Evolutionary conservation across 2,888 invertebrate species (phyloP), one percentile per base, ranked within the genome.

Genomic region (Drosophila melanocephala): DNA sequence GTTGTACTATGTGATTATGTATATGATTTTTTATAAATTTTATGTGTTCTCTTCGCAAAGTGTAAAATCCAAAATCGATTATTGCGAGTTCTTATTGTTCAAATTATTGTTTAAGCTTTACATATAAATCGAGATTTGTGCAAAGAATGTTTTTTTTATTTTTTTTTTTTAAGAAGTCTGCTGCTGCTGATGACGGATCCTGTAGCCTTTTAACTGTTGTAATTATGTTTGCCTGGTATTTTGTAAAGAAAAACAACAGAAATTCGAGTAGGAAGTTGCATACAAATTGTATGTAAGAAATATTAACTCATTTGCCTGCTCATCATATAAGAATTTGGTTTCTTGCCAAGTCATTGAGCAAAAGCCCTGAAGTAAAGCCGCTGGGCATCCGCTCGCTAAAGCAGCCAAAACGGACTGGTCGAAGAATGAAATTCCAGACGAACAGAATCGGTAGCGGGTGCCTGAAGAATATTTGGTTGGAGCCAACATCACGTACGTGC

Each of bases 111-210:
- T 61, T 78, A 67, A 67, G 55, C 42, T 62, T 67, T 42, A 58
- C 16, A 61, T 82, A 72, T 72, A 60, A 73, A 66, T 59, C 12
- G 33, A 71, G 53, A 71, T 50, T 30, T 79, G 59, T 80, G 65
- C 33, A 80, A 74, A 19, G 32, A 50, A 28, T 32, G 22, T 2
- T 35, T 32, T 12, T 22, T 2, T 35, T 32, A 7, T 22, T 26
- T 3, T 35, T 28, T 5, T 28, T 28, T 57, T 71, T 22, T 22
- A 14, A 22, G 22, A 47, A 14, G 14, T 47, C 22, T 47, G 44
- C 22, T 22, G 1, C 7, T 14, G 22, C 3, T 22, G 22, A 16
- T 7, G 4, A 14, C 6, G 4, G 1, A 47, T 22, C 22, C 1
- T 22, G 14, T 22, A 47, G 22, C 22, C 7, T 16, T 16, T 14